Evolutionary conservation across 53 echinoderm and acorn worm genomes (phyloP), one percentile per base, ranked within the genome.

Genomic region (Henricia sp.): DNA sequence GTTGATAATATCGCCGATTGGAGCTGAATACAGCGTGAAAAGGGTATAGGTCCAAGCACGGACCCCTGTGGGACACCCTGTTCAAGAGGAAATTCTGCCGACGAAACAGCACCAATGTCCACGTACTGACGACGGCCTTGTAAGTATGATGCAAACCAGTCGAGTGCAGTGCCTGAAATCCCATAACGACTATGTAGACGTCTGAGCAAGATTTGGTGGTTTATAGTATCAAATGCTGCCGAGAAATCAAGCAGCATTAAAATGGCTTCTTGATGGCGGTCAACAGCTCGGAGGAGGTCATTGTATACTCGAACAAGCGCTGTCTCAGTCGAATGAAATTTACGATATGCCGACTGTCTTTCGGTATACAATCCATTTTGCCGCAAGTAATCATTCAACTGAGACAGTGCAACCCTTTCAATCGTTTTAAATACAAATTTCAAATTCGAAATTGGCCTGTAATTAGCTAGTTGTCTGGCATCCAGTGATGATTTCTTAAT

Each of bases 391-490:
- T 0, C 25, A 19, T 50, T 66, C 41, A 86, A 50, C 36, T 86
- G 32, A 6, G 65, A 43, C 19, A 74, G 28, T 24, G 27, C 71
- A 14, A 74, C 86, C 0, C 86, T 59, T n/a, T 82, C 82, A 26
- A 36, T 82, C 1, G 50, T 46, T 28, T 82, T 82, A 36, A 41
- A 82, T 0, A 87, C 14, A 30, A 78, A 87, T 34, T 78, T 76
- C 44, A 85, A 44, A 29, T 72, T 86, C 34, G 74, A 74, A 39
- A 86, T 74, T 24, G 85, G 85, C 37, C 68, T 56, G 43, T 88
- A 88, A 58, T 72, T 88, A 11, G 71, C 62, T 0, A 83, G 65
- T 50, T 62, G 67, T 52, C 83, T 88, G 10, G 52, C 30, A 65
- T 73, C 83, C 30, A 83, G 54, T 34, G 48, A 67, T 16, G 83